Evolutionary conservation across 1,140 invertebrate species (phyloP).

Genomic region (Eufriesea mexicana): DNA sequence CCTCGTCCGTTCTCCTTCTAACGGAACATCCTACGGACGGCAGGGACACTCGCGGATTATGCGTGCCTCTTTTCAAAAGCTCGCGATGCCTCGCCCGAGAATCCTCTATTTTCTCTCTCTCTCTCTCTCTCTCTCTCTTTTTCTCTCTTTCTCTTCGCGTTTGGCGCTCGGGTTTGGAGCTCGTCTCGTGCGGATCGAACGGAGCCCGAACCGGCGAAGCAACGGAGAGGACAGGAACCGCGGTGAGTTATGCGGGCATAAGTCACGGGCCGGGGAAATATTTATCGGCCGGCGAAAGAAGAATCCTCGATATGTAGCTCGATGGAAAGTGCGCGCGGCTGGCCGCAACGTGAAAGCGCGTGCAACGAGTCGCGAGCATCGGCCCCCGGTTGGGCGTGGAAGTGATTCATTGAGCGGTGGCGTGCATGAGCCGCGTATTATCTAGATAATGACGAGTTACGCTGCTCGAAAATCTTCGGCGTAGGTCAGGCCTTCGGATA

Average conservation of each 20-base stretch:
- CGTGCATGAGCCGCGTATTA: constrained; percentile 45
- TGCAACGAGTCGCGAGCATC: constrained; percentile 9
- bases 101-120: too few relatives aligned
- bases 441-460: constrained; percentile 55
- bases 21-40: constrained; percentile 16
- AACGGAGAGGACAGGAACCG: not conserved
- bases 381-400: constrained; percentile 33
- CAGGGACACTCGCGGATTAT: constrained; percentile 23
- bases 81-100: too few relatives aligned
- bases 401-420: constrained; percentile 49
- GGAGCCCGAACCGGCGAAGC: not conserved
- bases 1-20: constrained; percentile 1
- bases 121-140: too few relatives aligned
- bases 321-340: constrained; percentile 20
- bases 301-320: constrained; percentile 31
- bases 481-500: constrained; percentile 57
- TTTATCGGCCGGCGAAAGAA: constrained; percentile 16
- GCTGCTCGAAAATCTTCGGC: constrained; percentile 58
- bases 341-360: constrained; percentile 28
- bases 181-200: not conserved
- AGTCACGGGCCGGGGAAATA: constrained; percentile 22
- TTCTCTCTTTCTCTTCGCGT: not conserved
- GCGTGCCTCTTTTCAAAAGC: not conserved
- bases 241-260: constrained; percentile 17
- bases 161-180: not conserved